These are phyloP conservation scores for Sus cebifrons DNA, from an alignment of 2,797 vertebrate species.

Conservation along the genomic window DNA sequence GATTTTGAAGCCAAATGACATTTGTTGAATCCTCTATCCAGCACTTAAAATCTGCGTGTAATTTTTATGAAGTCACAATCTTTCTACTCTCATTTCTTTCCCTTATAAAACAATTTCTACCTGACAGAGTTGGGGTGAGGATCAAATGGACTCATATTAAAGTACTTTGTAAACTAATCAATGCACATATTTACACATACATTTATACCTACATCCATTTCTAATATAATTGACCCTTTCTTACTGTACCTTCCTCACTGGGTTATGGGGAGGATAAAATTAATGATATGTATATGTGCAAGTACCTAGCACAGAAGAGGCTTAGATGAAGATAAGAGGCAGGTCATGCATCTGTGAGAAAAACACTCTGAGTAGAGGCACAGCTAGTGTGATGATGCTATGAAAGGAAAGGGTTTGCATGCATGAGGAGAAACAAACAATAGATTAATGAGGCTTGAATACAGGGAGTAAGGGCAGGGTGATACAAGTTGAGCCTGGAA, in stretches of 20 bases:
- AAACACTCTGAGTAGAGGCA: neutral
- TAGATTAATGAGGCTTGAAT: neutral
- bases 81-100: neutral
- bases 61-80: neutral
- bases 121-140: neutral
- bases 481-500: neutral
- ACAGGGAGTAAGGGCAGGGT: neutral
- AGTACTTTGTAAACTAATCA: slow-evolving; percentile 19
- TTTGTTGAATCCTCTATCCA: neutral
- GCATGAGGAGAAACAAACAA: neutral
- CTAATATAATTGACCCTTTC: neutral
- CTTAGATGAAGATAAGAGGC: neutral
- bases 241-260: neutral
- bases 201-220: neutral
- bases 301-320: neutral
- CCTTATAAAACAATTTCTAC: neutral
- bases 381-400: neutral
- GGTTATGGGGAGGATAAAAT: neutral
- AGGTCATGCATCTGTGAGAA: neutral
- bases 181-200: fast-evolving
- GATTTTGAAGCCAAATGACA: slow-evolving; percentile 11
- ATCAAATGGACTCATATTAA: slow-evolving; percentile 11
- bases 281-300: neutral
- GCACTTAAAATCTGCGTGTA: neutral
- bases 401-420: neutral